These are phyloP conservation scores for Distichodus sexfasciatus DNA, from an alignment of 2,797 vertebrate species.

Conservation along the genomic window DNA sequence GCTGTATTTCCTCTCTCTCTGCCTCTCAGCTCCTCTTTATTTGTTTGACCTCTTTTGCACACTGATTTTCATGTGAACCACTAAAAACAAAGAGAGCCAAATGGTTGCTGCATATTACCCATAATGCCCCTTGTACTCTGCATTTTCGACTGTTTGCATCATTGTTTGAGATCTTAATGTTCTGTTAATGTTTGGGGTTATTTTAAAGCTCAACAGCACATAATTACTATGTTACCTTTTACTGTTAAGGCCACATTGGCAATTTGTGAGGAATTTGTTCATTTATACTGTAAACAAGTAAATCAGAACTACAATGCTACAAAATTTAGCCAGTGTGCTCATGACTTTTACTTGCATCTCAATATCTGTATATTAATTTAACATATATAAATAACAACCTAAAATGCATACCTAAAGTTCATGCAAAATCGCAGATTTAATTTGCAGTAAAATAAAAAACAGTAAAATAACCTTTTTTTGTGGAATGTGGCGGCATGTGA, in stretches of 20 bases:
- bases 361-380: too few relatives aligned
- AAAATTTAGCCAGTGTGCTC: too few relatives aligned
- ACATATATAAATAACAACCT: too few relatives aligned
- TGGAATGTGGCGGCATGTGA: background rate
- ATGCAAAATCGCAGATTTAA: too few relatives aligned
- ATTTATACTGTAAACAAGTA: too few relatives aligned
- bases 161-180: background rate
- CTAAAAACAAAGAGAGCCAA: slow-evolving; percentile 11
- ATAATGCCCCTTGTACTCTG: slow-evolving; percentile 25
- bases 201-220: background rate
- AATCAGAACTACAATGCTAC: too few relatives aligned
- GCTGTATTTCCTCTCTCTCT: background rate
- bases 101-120: background rate
- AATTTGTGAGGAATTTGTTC: too few relatives aligned
- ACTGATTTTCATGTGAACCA: slow-evolving; percentile 26
- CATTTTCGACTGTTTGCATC: slow-evolving; percentile 5
- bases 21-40: slow-evolving; percentile 14
- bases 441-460: too few relatives aligned
- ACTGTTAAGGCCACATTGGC: too few relatives aligned
- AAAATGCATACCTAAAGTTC: too few relatives aligned
- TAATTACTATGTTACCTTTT: background rate
- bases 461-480: background rate
- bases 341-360: too few relatives aligned
- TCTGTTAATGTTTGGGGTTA: background rate
- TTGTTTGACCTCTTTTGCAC: slow-evolving; percentile 20